A percentile compares a stretch with the other conserved stretches of the same genome.
Evolutionary conservation across 2,797 vertebrate species (phyloP).

Genomic region (Tenualosa thibaudeaui): DNA sequence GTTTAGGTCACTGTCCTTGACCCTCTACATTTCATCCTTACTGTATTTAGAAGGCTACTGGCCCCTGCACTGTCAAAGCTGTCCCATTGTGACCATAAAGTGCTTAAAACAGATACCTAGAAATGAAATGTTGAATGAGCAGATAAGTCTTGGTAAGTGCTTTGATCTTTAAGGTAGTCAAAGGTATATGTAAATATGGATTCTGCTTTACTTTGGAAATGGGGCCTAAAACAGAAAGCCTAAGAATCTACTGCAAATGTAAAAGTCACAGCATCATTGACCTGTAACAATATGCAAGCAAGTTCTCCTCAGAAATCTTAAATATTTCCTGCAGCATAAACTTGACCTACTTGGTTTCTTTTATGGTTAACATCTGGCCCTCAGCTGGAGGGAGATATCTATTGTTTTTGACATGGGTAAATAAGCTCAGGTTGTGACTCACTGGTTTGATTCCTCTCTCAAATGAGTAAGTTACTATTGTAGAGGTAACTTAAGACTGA

Average conservation of each 20-base stretch:
- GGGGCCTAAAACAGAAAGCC: neutral
- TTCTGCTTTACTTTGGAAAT: neutral
- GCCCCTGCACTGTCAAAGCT: neutral
- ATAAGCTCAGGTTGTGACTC: slow-evolving; percentile 39
- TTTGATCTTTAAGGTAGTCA: neutral
- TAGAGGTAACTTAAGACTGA: slow-evolving; percentile 21
- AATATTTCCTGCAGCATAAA: slow-evolving; percentile 45
- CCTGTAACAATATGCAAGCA: neutral
- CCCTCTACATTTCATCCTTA: neutral
- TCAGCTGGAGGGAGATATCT: slow-evolving; percentile 34
- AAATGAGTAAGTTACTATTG: slow-evolving; percentile 27
- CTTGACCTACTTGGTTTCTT: slow-evolving; percentile 26
- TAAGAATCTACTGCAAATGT: neutral
- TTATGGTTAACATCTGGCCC: slow-evolving; percentile 47
- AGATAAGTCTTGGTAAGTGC: neutral
- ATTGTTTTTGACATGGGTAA: slow-evolving; percentile 37
- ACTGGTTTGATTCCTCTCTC: slow-evolving; percentile 32
- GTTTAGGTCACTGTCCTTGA: neutral
- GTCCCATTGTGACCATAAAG: neutral
- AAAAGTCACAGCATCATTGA: neutral
- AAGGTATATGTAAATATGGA: neutral
- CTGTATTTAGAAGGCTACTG: no score
- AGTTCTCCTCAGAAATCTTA: slow-evolving; percentile 36
- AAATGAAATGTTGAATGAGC: neutral
- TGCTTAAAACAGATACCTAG: neutral